Percentiles rank a stretch among this genome's conserved stretches.
phyloP scores from a whole-genome alignment of 2,113 vertebrate species.

The Prochilodus magdalenae region DNA sequence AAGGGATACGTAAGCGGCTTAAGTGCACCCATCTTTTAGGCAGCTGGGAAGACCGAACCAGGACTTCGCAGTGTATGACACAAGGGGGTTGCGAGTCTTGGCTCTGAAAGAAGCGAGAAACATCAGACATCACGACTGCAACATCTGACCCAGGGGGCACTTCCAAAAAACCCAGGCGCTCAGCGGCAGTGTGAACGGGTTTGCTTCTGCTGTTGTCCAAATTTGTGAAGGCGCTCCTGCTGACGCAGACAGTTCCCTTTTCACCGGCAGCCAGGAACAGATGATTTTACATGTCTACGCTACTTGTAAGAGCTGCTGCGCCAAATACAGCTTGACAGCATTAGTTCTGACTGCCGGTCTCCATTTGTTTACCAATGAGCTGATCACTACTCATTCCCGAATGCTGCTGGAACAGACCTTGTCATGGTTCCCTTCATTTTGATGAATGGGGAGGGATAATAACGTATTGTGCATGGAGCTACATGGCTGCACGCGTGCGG shows the following conservation, averaged over 20 bases:
- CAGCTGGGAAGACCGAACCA: too few species aligned
- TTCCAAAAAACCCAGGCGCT: background rate
- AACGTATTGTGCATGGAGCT: too few species aligned
- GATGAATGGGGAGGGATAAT: background rate
- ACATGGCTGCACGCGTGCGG: too few species aligned
- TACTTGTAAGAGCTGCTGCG: background rate
- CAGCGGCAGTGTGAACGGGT: background rate
- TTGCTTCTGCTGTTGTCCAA: background rate
- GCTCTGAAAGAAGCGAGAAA: background rate
- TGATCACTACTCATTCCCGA: background rate
- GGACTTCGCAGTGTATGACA: background rate
- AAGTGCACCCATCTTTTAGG: too few species aligned
- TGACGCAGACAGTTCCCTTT: background rate
- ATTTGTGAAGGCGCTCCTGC: background rate
- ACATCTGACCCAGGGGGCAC: slow-evolving; percentile 6
- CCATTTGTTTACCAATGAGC: background rate
- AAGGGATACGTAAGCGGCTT: too few species aligned
- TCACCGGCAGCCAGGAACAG: background rate
- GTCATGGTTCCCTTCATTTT: background rate
- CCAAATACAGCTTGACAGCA: background rate
- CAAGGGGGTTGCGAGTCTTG: background rate
- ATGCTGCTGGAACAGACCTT: background rate
- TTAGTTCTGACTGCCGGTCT: background rate
- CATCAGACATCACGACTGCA: slow-evolving; percentile 28
- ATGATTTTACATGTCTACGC: background rate